phyloP scores from a whole-genome alignment of 1,140 invertebrate species.

The Zaprionus davidi region DNA sequence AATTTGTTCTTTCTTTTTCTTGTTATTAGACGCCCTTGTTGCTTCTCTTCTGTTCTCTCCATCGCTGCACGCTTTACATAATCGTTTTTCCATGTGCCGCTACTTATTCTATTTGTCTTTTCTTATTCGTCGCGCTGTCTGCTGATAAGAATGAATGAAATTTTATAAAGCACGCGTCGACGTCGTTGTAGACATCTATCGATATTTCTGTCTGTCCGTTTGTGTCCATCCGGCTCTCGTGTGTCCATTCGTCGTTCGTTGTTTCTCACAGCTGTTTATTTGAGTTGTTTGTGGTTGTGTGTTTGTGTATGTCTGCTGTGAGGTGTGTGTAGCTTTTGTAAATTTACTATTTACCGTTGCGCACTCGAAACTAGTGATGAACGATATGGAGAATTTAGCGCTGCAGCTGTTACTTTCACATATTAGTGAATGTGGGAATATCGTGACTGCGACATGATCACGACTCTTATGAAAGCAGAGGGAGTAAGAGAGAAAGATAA shows the following conservation, averaged over 20 bases:
- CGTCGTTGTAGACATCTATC: slow-evolving; percentile 34
- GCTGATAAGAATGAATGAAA: slow-evolving; percentile 57
- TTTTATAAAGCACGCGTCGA: not conserved
- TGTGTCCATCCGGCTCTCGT: slow-evolving; percentile 16
- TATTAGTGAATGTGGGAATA: not conserved
- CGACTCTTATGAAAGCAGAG: not conserved
- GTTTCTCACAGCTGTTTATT: slow-evolving; percentile 54
- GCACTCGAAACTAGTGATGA: slow-evolving; percentile 16
- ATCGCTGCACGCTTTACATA: slow-evolving; percentile 62
- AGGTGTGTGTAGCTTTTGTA: slow-evolving; percentile 22
- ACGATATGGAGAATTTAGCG: not conserved
- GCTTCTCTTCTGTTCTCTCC: slow-evolving; percentile 20
- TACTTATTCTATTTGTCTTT: slow-evolving; percentile 20
- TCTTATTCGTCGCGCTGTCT: slow-evolving; percentile 21
- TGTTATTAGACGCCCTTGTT: slow-evolving; percentile 31
- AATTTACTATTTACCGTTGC: slow-evolving; percentile 64
- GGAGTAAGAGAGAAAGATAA: not conserved
- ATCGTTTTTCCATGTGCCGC: slow-evolving; percentile 70
- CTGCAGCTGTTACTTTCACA: not conserved
- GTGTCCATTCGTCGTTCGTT: slow-evolving; percentile 6
- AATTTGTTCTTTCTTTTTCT: slow-evolving; percentile 56
- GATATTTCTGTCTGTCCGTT: slow-evolving; percentile 50
- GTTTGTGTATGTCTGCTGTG: slow-evolving; percentile 31
- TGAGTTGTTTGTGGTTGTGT: slow-evolving; percentile 10
- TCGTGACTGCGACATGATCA: not conserved